Conservation (phyloP, 2,113 vertebrate genomes). For the Psephotus haematonotus region DNA sequence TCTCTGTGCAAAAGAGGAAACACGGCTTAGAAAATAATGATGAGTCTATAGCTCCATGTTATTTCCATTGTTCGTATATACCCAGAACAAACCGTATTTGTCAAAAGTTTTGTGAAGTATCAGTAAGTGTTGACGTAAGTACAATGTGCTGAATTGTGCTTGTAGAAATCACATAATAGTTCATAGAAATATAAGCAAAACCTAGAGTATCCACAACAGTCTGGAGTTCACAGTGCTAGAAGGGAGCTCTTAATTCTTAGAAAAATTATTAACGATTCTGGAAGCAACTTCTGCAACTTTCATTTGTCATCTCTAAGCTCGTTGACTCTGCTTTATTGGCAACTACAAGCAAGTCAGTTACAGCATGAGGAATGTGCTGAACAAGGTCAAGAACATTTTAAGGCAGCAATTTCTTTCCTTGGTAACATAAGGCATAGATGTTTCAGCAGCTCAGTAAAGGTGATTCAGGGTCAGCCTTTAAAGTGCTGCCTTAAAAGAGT, state of each 20-base stretch:
- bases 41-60: neutral
- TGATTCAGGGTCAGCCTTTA: slow-evolving; percentile 17
- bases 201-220: neutral
- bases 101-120: slow-evolving; percentile 29
- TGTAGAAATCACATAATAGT: slow-evolving; percentile 3
- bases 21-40: neutral
- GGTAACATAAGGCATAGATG: neutral
- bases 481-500: neutral
- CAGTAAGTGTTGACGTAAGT: slow-evolving; percentile 10
- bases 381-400: neutral
- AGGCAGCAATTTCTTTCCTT: slow-evolving; percentile 9
- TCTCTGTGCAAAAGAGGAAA: slow-evolving; percentile 33
- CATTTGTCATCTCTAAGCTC: neutral
- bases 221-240: neutral
- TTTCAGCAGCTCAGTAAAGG: neutral
- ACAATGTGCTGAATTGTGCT: neutral
- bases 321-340: neutral
- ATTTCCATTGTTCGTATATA: neutral
- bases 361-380: neutral
- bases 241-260: neutral
- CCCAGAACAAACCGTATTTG: slow-evolving; percentile 1
- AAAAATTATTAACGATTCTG: neutral
- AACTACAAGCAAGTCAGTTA: neutral
- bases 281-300: neutral
- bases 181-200: neutral